phyloP scores from a whole-genome alignment of 64 coral and sea anemone genomes.

The Actinia tenebrosa region DNA sequence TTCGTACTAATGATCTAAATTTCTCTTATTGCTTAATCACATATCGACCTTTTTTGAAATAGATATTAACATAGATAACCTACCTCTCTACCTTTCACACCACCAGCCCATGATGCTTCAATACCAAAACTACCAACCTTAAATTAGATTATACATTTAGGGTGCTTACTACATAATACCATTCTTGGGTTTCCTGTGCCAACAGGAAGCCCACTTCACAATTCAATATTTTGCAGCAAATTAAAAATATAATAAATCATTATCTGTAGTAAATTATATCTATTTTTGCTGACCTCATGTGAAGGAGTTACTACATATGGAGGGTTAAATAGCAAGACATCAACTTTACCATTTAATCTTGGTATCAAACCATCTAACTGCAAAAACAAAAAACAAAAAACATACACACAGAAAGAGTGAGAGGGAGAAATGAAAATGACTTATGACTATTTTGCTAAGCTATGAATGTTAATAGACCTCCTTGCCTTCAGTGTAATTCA shows the following conservation, averaged over 20 bases:
- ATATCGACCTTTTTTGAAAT: no score
- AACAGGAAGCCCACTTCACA: background rate
- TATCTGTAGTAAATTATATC: no score
- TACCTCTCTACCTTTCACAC: constrained; percentile 78
- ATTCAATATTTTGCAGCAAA: no score
- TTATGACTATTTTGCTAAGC: background rate
- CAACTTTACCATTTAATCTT: constrained; percentile 56
- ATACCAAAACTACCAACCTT: constrained; percentile 69
- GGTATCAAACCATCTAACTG: constrained; percentile 57
- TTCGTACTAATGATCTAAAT: no score
- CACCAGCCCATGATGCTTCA: constrained; percentile 93
- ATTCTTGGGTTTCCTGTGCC: background rate
- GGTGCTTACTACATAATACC: no score
- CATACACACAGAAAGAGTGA: no score
- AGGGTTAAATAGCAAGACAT: constrained; percentile 88
- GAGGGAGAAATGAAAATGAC: background rate
- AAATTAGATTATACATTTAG: background rate
- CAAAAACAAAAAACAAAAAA: background rate
- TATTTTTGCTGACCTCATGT: constrained; percentile 58
- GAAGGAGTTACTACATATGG: constrained; percentile 94
- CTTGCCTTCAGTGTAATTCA: no score
- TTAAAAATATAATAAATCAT: no score
- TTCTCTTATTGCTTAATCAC: no score
- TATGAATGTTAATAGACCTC: no score
- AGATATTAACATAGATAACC: background rate